These are phyloP conservation scores for Hyphantria cunea DNA, from an alignment of 1,140 invertebrate species.

Conservation along the genomic window DNA sequence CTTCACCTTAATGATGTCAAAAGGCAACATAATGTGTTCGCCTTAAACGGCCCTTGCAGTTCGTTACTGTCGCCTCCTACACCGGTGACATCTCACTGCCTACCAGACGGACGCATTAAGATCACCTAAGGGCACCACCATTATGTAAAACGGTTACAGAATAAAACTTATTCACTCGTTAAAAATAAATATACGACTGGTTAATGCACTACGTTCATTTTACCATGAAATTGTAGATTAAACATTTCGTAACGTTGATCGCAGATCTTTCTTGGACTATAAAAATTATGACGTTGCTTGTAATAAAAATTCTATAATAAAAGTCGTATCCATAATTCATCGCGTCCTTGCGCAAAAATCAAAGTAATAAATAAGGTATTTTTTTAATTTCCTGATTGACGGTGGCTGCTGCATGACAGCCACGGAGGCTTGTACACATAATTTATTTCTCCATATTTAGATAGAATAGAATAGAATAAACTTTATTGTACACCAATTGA, in stretches of 20 bases:
- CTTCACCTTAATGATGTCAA: slow-evolving; percentile 72
- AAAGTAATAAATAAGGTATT: slow-evolving; percentile 52
- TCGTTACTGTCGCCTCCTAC: slow-evolving; percentile 69
- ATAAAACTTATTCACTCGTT: slow-evolving; percentile 41
- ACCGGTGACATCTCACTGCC: slow-evolving; percentile 61
- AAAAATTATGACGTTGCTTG: slow-evolving; percentile 40
- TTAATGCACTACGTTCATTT: slow-evolving; percentile 21
- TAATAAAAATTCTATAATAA: slow-evolving; percentile 43
- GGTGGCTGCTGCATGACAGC: slow-evolving; percentile 53
- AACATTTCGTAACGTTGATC: slow-evolving; percentile 12
- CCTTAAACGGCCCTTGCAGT: slow-evolving; percentile 62
- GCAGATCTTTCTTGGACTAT: slow-evolving; percentile 28
- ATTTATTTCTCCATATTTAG: slow-evolving; percentile 67
- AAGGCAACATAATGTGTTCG: slow-evolving; percentile 63
- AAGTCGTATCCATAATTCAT: slow-evolving; percentile 49
- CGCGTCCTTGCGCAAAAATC: slow-evolving; percentile 49
- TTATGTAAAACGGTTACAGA: slow-evolving; percentile 34
- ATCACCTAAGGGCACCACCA: slow-evolving; percentile 38
- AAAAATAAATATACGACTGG: slow-evolving; percentile 38
- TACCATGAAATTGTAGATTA: slow-evolving; percentile 33
- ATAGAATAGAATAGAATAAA: too few species aligned
- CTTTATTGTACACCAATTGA: too few species aligned
- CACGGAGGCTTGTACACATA: slow-evolving; percentile 47
- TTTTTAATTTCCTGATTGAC: slow-evolving; percentile 51
- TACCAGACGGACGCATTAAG: slow-evolving; percentile 46